Conservation (phyloP, 2,888 invertebrate species). For the Hecatera dysodea region DNA sequence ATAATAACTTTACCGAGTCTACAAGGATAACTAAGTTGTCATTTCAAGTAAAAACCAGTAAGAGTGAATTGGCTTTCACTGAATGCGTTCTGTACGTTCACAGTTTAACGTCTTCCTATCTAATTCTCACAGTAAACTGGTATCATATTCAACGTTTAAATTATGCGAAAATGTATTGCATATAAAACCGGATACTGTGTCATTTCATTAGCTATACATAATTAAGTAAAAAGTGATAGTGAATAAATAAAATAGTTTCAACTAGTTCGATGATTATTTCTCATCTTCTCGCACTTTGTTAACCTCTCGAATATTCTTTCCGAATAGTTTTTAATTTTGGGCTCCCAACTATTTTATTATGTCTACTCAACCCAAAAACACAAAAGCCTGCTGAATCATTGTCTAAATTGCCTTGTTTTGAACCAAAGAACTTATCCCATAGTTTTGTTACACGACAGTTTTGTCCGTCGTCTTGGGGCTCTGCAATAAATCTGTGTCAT, state of each 20-base stretch:
- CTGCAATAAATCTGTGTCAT: conserved; percentile 73
- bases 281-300: conserved; percentile 15
- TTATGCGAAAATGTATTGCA: conserved; percentile 43
- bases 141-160: conserved; percentile 38
- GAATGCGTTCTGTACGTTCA: conserved; percentile 38
- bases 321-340: not conserved
- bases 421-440: conserved; percentile 31
- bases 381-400: conserved; percentile 23
- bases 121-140: conserved; percentile 55
- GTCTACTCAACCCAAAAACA: conserved; percentile 42
- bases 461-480: conserved; percentile 27
- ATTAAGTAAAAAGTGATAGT: conserved; percentile 18
- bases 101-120: conserved; percentile 30
- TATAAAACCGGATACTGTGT: conserved; percentile 17
- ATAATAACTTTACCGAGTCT: not conserved
- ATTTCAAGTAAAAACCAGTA: conserved; percentile 37
- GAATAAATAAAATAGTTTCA: conserved; percentile 1
- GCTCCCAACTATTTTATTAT: conserved; percentile 4
- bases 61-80: conserved; percentile 50
- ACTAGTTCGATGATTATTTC: not conserved
- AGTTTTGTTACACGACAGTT: conserved; percentile 42
- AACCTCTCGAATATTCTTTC: not conserved
- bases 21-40: conserved; percentile 24
- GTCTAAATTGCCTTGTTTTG: conserved; percentile 40
- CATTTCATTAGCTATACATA: conserved; percentile 30